Percentiles rank a stretch among this genome's conserved stretches.
These are phyloP conservation scores for Enoplosus armatus DNA, from an alignment of 2,797 vertebrate genomes.

Conservation along the genomic window DNA sequence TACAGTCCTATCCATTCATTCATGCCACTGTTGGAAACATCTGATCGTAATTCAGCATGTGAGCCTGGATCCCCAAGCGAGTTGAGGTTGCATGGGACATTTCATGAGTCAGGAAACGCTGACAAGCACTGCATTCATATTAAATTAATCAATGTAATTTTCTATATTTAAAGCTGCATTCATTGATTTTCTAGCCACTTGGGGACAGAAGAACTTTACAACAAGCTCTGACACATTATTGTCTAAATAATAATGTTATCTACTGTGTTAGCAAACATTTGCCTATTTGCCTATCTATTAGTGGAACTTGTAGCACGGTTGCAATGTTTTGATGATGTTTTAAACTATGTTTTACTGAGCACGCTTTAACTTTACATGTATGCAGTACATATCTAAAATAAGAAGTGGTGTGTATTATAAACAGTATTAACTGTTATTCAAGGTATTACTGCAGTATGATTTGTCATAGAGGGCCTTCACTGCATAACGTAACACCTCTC, in stretches of 20 bases:
- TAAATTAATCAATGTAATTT: conserved; percentile 4
- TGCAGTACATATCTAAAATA: background rate
- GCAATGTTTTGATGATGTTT: background rate
- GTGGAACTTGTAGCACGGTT: background rate
- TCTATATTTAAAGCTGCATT: conserved; percentile 23
- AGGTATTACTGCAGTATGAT: background rate
- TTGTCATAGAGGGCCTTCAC: background rate
- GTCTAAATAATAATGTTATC: conserved; percentile 11
- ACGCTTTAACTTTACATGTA: background rate
- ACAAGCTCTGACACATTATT: conserved; percentile 10
- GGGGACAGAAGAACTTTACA: conserved; percentile 1
- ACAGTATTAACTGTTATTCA: background rate
- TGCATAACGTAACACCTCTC: background rate
- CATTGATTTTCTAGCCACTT: background rate
- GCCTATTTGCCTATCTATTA: background rate
- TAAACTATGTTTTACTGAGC: background rate
- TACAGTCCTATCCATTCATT: conserved; percentile 58
- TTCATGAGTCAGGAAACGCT: conserved; percentile 15
- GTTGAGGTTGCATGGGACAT: conserved; percentile 22
- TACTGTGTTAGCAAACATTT: conserved; percentile 10
- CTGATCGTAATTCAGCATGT: conserved; percentile 62
- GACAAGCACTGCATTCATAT: background rate
- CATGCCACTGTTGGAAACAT: conserved; percentile 70
- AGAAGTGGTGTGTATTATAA: background rate
- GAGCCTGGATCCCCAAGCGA: conserved; percentile 16